A percentile compares a stretch with the other conserved stretches of the same genome.
phyloP scores from a whole-genome alignment of 2,113 vertebrate genomes.

The Poicephalus meyeri region DNA sequence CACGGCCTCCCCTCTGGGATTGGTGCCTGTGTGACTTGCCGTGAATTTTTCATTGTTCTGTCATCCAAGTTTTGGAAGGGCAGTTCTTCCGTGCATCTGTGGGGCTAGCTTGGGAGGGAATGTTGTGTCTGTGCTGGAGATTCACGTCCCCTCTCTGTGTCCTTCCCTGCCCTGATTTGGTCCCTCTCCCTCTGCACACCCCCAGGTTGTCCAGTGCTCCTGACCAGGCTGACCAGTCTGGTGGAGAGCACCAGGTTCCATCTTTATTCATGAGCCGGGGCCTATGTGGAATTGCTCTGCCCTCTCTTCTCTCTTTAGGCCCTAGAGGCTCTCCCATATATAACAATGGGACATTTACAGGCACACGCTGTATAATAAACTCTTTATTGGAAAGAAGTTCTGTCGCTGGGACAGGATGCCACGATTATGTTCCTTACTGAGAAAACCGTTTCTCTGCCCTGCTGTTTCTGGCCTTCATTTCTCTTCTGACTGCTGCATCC shows the following conservation, averaged over 20 bases:
- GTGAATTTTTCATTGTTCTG: neutral
- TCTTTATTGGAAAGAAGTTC: neutral
- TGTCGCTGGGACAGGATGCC: neutral
- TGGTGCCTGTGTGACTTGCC: neutral
- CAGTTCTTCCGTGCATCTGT: accelerated
- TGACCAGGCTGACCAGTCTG: neutral
- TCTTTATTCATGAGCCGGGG: neutral
- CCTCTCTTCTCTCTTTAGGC: neutral
- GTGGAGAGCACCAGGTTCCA: neutral
- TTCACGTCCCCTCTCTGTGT: accelerated
- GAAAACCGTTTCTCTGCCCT: neutral
- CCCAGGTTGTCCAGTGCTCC: accelerated
- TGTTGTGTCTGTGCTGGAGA: neutral
- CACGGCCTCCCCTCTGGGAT: neutral
- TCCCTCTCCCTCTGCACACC: neutral
- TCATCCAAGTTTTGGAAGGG: neutral
- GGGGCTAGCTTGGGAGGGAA: neutral
- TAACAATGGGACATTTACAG: neutral
- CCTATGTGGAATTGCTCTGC: neutral
- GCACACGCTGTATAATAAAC: neutral
- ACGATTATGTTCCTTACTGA: neutral
- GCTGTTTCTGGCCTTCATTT: neutral
- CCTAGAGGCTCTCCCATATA: neutral
- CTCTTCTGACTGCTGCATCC: neutral
- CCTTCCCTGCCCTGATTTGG: neutral